Base-by-base conservation (phyloP, 2,888 invertebrate genomes). In the Amblyjoppa proteus region DNA sequence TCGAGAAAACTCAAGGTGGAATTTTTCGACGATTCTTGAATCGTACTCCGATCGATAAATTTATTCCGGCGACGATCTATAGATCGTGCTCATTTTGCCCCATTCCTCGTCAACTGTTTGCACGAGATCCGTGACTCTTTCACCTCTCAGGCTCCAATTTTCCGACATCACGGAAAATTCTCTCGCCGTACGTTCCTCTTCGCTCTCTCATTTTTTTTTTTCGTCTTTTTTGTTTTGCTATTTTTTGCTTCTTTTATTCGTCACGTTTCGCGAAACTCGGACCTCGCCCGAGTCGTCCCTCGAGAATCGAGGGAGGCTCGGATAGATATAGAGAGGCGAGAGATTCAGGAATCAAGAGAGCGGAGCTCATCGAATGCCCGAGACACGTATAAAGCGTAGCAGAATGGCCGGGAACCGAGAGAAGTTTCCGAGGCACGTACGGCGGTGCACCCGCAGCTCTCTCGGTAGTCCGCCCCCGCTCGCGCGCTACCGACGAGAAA, bases 361-460 rank as follows among this genome's bases (percentile, higher is more conserved):
- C 84, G 53, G 69, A 81, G 81, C 85, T 86, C 85, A 83, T 86
- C 85, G 83, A 74, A 81, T 69, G 85, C 85, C 77, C 85, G 68
- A 64, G 81, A 86, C 83, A 83, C 85, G 85, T 86, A 83, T 77
- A 58, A 80, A 61, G 58, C 25, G 82, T 45, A 53, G 51, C 34
- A 51, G 51, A 3, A 53, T 66, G 76, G 68, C 38, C 51, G 73
- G 68, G 56, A 56, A 34, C 38, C 53, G 71, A 70, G 73, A 56
- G 56, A 79, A 83, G 83, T 86, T 86, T 34, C 56, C 3, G n/a
- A 80, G 71, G 76, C 85, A 83, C 85, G 85, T 86, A 83, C 82
- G 69, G 34, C 45, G 73, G 74, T 80, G 61, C 81, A 75, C 61
- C 49, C 31, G 20, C 31, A 61, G 45, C 34, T 69, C 70, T 74